These are phyloP conservation scores for Rhabdophis nuchalis DNA, from an alignment of 2,797 vertebrate genomes.

Conservation along the genomic window DNA sequence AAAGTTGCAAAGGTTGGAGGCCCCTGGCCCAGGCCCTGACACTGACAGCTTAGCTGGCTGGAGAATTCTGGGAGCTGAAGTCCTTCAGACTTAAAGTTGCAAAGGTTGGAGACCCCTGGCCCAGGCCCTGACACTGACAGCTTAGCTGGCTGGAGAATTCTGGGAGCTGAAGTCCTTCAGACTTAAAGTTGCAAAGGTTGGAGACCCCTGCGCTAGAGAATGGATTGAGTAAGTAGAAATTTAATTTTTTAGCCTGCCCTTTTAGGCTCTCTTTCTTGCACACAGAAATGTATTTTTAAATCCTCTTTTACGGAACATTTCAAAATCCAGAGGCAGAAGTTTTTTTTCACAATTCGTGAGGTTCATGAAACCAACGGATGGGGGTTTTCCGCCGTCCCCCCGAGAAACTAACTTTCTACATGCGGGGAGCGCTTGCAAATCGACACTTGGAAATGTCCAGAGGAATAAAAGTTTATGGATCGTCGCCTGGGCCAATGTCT, in stretches of 20 bases:
- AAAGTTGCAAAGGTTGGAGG: too few relatives aligned
- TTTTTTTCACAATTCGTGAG: neutral
- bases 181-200: too few relatives aligned
- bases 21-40: too few relatives aligned
- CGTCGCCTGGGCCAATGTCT: neutral
- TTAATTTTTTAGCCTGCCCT: neutral
- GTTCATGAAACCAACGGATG: neutral
- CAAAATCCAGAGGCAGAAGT: neutral
- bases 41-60: too few relatives aligned
- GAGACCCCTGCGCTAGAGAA: too few relatives aligned
- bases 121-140: too few relatives aligned
- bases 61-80: too few relatives aligned
- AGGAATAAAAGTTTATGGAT: too few relatives aligned
- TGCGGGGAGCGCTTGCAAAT: neutral
- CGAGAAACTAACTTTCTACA: neutral
- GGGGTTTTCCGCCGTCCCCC: neutral
- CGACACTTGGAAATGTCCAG: neutral
- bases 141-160: too few relatives aligned
- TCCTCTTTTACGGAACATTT: neutral
- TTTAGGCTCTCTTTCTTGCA: neutral
- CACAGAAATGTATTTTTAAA: neutral
- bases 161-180: too few relatives aligned
- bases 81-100: too few relatives aligned
- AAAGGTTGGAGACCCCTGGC: too few relatives aligned
- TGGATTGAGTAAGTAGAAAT: neutral